Percentiles rank a stretch among this genome's conserved stretches.
Conservation (phyloP, 2,888 invertebrate genomes). For the Podabrus alpinus region DNA sequence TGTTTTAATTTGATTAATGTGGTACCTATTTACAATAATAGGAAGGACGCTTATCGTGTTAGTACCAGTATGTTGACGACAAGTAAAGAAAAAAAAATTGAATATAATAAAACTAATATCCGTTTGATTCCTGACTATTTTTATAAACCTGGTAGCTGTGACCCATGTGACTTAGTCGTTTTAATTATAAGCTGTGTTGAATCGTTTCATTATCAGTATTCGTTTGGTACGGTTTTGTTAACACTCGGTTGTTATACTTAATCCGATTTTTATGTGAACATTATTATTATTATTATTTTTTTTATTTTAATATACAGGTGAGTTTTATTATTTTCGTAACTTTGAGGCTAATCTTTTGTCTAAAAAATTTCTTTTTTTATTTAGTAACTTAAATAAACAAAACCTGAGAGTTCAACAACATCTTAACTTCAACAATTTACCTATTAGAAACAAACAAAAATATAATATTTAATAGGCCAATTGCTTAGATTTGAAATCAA, state of each 20-base stretch:
- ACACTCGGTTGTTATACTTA: neutral
- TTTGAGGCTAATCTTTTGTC: neutral
- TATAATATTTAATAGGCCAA: neutral
- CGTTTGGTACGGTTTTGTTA: conserved; percentile 1
- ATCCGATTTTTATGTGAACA: neutral
- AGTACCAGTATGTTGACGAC: neutral
- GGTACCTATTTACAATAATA: too few relatives aligned
- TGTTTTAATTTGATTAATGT: neutral
- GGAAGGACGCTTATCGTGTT: neutral
- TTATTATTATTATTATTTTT: neutral
- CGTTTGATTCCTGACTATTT: neutral
- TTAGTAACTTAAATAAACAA: neutral
- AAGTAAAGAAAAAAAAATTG: neutral
- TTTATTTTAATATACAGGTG: neutral
- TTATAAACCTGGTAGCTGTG: conserved; percentile 1
- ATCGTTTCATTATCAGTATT: neutral
- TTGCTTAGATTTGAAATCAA: neutral
- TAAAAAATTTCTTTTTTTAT: neutral
- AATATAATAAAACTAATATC: neutral
- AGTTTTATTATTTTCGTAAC: neutral
- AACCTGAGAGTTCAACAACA: neutral
- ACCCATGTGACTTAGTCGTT: conserved; percentile 1
- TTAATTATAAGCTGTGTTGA: conserved; percentile 1
- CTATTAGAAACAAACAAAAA: neutral
- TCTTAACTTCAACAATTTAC: neutral